Conservation (phyloP, 2,113 vertebrate species). For the Syngnathoides biaculeatus region DNA sequence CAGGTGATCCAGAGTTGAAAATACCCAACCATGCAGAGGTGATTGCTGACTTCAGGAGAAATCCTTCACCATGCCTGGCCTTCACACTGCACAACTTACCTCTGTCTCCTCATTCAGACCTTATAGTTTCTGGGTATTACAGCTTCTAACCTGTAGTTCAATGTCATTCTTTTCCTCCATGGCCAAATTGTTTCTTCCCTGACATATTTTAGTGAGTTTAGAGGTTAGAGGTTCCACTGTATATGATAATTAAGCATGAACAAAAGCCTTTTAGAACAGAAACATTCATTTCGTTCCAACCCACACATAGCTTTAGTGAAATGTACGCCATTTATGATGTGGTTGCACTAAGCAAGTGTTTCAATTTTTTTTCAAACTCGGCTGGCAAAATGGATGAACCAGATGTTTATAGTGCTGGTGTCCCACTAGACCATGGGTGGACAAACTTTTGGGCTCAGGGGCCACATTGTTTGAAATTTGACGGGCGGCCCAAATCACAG, state of each 20-base stretch:
- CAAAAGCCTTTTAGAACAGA: not conserved
- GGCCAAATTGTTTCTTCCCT: not conserved
- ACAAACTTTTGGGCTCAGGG: too few species aligned
- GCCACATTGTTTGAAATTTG: too few species aligned
- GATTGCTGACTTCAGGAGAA: too few species aligned
- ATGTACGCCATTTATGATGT: constrained; percentile 3
- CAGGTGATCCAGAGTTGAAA: too few species aligned
- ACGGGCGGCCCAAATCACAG: too few species aligned
- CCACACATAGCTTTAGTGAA: not conserved
- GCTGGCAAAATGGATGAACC: constrained; percentile 32
- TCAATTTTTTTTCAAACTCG: constrained; percentile 41
- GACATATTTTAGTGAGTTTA: not conserved
- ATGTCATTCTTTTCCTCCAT: not conserved
- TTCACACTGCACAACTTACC: too few species aligned
- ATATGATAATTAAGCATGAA: not conserved
- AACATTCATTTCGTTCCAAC: not conserved
- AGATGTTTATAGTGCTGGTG: constrained; percentile 43
- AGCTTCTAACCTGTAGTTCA: not conserved
- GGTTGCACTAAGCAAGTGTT: constrained; percentile 19
- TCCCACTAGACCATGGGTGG: too few species aligned
- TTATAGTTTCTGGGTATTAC: too few species aligned
- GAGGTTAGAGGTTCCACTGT: not conserved
- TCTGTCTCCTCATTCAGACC: too few species aligned
- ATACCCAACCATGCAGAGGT: too few species aligned
- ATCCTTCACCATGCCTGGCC: too few species aligned